Evolutionary conservation across 2,113 vertebrate genomes (phyloP), one percentile per base, ranked within the genome.

Genomic region (Brachyistius frenatus): DNA sequence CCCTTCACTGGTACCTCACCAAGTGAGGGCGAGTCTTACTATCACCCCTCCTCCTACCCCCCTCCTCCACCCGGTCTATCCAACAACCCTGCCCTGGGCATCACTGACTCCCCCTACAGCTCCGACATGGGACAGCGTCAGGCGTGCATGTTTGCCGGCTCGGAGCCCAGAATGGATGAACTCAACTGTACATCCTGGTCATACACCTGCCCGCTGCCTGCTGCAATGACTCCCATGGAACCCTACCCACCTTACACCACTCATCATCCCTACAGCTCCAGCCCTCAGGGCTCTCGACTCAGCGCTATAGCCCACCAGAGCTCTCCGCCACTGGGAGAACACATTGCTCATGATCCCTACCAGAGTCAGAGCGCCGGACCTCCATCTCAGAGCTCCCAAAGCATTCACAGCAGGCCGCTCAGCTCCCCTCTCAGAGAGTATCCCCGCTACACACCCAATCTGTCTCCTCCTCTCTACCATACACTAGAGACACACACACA

Each of bases 61-160:
- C 91, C 86, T 46, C 88, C 90, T 71, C 91, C 84, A 10, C 77
- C 81, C 0, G 63, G 80, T 64, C 66, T 91, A 8, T 35, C 88
- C 72, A 86, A 68, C 69, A 91, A 78, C 56, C 95, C 95, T 80
- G 94, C 94, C 86, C 94, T 94, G 88, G 93, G 93, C 56, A 95
- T 96, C 89, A 90, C 92, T n/a, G 87, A 92, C 82, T 90, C 96
- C 76, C 93, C 96, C 6, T 98, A 97, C 92, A 93, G 96, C 93
- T 96, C 96, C 92, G 97, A 98, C 80, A 95, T 96, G 3, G 96
- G 96, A 58, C 97, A 97, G 86, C 96, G 97, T 62, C 97, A 99
- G 92, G 97, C 97, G 3, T 99, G 97, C 91, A 99, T 99, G 97
- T 99, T 97, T 3, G 97, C 97, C 57, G 95, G 96, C 86, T 94